Base-by-base conservation (phyloP, 2,113 vertebrate species). In the Ceratotherium simum region DNA sequence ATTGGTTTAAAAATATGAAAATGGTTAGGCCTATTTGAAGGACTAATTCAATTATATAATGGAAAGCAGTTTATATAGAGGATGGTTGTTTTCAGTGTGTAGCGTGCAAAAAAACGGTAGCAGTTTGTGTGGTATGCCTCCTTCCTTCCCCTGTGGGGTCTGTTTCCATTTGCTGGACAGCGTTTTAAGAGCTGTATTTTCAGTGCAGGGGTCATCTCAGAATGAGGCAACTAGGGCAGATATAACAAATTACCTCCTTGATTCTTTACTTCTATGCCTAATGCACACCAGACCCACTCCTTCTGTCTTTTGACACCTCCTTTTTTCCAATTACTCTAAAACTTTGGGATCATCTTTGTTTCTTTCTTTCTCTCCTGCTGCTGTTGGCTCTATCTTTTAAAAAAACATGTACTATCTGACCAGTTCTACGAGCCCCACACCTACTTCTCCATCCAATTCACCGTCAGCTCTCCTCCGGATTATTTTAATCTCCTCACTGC, bases 1-100 rank as follows among this genome's bases (percentile, higher is more conserved):
- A 14, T 33, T 92, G 72, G 64, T 90, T 72, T 58, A 95, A 93
- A 93, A 56, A 51, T 83, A 54, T 96, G 79, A 96, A 98, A 67
- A 86, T 56, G 17, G 48, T 86, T 56, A 78, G 0, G 0, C 42
- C 46, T 95, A 14, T 85, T 89, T 96, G 80, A 97, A 96, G 54
- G 20, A 93, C 60, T 70, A 2, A 33, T 80, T 56, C 23, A 7
- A 8, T 54, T 11, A 8, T 8, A 3, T 39, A 31, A 62, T 31
- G 46, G 72, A 39, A 73, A 17, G 1, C 16, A 18, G 51, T 64
- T 39, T 64, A 3, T 73, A 5, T 4, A 6, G 6, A 11, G 5
- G 12, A 23, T 64, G 80, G n/a, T 48, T 65, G 5, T 25, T 69
- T 56, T 17, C 5, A 11, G 54, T 4, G 12, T 5, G 21, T 6